Percentiles rank a stretch among this genome's conserved stretches.
Evolutionary conservation across 1,140 invertebrate genomes (phyloP).

Genomic region (Rhynchophorus ferrugineus): DNA sequence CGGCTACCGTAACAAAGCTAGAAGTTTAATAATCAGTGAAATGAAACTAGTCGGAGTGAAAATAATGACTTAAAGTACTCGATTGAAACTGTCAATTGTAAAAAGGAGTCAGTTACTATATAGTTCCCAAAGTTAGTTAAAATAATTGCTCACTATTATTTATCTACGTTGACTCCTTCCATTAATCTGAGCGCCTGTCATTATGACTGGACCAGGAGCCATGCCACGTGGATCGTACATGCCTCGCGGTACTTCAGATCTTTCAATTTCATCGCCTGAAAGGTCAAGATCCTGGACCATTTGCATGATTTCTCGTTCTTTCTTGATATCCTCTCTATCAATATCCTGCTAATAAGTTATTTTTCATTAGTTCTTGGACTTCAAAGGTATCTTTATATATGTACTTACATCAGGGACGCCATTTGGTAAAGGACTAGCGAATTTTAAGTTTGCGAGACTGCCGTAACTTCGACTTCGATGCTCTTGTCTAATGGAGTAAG

Average conservation of each 20-base stretch:
- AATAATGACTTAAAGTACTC: too few relatives aligned
- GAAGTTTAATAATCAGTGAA: too few relatives aligned
- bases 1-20: too few relatives aligned
- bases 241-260: conserved; percentile 51
- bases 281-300: conserved; percentile 80
- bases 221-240: conserved; percentile 45
- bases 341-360: conserved; percentile 44
- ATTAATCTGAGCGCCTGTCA: conserved; percentile 34
- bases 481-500: conserved; percentile 88
- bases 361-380: background rate
- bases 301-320: conserved; percentile 85
- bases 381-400: background rate
- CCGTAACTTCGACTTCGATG: conserved; percentile 85
- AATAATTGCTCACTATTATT: too few relatives aligned
- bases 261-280: conserved; percentile 66
- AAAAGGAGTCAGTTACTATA: too few relatives aligned
- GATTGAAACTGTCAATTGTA: too few relatives aligned
- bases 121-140: too few relatives aligned
- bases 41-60: too few relatives aligned
- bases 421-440: conserved; percentile 54
- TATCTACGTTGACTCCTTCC: conserved; percentile 35
- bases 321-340: conserved; percentile 68
- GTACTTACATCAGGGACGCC: conserved; percentile 44
- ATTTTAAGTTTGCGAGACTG: conserved; percentile 78
- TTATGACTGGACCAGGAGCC: conserved; percentile 31